Conservation (phyloP, 2,797 vertebrate genomes). For the Manis javanica region DNA sequence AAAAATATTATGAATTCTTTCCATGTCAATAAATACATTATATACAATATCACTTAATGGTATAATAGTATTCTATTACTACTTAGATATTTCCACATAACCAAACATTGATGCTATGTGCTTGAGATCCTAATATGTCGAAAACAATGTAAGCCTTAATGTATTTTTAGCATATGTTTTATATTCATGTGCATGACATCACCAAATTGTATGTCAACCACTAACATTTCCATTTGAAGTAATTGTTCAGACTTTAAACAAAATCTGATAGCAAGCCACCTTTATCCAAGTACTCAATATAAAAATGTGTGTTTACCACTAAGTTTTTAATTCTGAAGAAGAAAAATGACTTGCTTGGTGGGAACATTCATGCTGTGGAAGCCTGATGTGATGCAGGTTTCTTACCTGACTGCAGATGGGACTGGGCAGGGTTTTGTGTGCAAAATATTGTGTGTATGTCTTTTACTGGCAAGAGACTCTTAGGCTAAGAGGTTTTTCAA, state of each 20-base stretch:
- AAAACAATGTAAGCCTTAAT: neutral
- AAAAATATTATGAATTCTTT: neutral
- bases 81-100: neutral
- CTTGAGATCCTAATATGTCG: neutral
- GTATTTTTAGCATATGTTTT: neutral
- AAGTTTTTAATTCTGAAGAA: conserved; percentile 25
- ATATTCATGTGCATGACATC: neutral
- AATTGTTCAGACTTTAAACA: neutral
- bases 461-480: neutral
- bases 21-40: neutral
- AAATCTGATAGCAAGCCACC: neutral
- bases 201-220: conserved; percentile 12
- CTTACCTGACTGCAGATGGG: neutral
- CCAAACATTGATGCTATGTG: neutral
- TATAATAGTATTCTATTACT: neutral
- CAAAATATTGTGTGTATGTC: neutral
- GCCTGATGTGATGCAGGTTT: neutral
- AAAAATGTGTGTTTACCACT: neutral
- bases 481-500: conserved; percentile 11
- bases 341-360: neutral
- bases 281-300: neutral
- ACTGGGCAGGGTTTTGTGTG: neutral
- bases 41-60: neutral
- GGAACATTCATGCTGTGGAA: neutral
- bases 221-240: conserved; percentile 4